Evolutionary conservation across 2,797 vertebrate species (phyloP).

Genomic region (Halcyon smyrnensis): DNA sequence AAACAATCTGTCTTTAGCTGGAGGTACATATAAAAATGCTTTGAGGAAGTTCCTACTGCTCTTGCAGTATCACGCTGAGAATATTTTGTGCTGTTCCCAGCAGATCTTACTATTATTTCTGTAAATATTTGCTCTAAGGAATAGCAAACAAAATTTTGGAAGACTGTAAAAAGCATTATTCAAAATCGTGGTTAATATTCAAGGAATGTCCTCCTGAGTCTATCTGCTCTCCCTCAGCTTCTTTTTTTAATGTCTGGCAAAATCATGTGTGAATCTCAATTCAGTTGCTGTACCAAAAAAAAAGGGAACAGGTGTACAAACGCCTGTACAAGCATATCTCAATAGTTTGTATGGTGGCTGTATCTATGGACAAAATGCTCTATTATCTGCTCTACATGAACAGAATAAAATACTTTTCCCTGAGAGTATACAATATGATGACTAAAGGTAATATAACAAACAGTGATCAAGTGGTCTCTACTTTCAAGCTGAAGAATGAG

Average conservation of each 20-base stretch:
- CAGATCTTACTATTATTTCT: conserved; percentile 46
- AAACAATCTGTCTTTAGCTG: conserved; percentile 23
- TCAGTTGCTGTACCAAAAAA: not conserved
- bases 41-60: conserved; percentile 51
- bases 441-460: not conserved
- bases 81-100: conserved; percentile 57
- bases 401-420: not conserved
- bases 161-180: not conserved
- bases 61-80: not conserved
- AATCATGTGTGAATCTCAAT: not conserved
- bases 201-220: not conserved
- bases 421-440: not conserved
- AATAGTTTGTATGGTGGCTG: not conserved
- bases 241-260: not conserved
- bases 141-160: conserved; percentile 22
- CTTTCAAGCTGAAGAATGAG: not conserved
- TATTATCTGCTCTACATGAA: not conserved
- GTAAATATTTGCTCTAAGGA: conserved; percentile 63
- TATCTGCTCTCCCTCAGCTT: not conserved
- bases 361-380: not conserved
- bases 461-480: not conserved
- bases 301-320: not conserved
- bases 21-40: conserved; percentile 8
- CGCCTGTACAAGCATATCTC: not conserved
- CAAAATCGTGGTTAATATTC: not conserved